Conservation (phyloP, 2,113 vertebrate genomes). For the Otolemur garnettii region DNA sequence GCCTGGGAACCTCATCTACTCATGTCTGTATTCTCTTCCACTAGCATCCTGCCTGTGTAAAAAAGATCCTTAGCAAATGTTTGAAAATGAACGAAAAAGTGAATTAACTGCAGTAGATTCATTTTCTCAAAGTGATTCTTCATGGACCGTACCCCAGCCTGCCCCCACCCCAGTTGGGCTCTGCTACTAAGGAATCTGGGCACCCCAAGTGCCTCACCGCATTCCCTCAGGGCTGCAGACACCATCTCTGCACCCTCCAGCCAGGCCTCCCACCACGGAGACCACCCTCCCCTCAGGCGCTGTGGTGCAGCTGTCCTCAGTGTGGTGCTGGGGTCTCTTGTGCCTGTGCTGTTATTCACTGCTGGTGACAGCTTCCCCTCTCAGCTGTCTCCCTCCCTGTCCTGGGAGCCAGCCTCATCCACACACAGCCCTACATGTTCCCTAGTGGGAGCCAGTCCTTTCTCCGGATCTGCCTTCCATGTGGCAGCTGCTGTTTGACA, state of each 20-base stretch:
- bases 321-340: neutral
- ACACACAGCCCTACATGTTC: neutral
- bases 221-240: neutral
- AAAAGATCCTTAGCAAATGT: neutral
- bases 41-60: neutral
- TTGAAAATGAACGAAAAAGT: neutral
- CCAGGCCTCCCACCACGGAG: neutral
- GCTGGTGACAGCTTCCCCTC: neutral
- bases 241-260: neutral
- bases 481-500: neutral
- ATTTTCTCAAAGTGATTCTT: neutral
- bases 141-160: neutral
- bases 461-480: neutral
- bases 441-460: neutral
- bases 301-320: too few relatives aligned
- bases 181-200: neutral
- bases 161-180: neutral
- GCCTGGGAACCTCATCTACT: neutral
- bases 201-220: neutral
- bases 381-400: neutral
- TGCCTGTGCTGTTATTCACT: neutral
- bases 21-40: neutral
- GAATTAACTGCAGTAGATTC: neutral
- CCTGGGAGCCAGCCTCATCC: neutral
- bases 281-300: neutral